Evolutionary conservation across 2,113 vertebrate species (phyloP).

Genomic region (Vidua chalybeata): DNA sequence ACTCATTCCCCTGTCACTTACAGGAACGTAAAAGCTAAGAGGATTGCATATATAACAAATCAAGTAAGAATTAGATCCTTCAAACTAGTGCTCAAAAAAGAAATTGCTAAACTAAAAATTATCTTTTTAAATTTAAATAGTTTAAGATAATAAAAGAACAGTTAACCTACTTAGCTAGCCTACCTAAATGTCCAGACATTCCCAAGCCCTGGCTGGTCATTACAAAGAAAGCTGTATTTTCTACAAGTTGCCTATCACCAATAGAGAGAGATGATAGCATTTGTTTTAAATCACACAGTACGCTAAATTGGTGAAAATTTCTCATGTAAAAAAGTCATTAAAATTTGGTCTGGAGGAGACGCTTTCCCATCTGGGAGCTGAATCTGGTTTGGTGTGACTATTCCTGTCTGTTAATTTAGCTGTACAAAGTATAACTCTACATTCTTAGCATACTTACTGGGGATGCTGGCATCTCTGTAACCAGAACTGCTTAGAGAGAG

Average conservation of each 20-base stretch:
- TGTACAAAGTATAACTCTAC: slow-evolving; percentile 18
- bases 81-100: neutral
- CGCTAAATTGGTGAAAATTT: neutral
- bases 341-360: slow-evolving; percentile 24
- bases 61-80: neutral
- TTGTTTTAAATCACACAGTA: slow-evolving; percentile 7
- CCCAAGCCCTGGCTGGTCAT: neutral
- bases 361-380: slow-evolving; percentile 31
- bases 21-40: neutral
- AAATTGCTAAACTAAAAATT: neutral
- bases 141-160: neutral
- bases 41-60: neutral
- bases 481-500: neutral
- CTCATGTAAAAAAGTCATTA: slow-evolving; percentile 13
- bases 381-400: slow-evolving; percentile 50
- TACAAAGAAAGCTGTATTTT: neutral
- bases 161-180: neutral
- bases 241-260: neutral
- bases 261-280: neutral
- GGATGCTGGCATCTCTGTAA: slow-evolving; percentile 34
- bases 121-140: neutral
- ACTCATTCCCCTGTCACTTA: neutral
- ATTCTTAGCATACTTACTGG: slow-evolving; percentile 37
- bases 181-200: neutral
- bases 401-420: slow-evolving; percentile 46